phyloP scores from a whole-genome alignment of 2,113 vertebrate species.

The Tenebrosternarchus preto region DNA sequence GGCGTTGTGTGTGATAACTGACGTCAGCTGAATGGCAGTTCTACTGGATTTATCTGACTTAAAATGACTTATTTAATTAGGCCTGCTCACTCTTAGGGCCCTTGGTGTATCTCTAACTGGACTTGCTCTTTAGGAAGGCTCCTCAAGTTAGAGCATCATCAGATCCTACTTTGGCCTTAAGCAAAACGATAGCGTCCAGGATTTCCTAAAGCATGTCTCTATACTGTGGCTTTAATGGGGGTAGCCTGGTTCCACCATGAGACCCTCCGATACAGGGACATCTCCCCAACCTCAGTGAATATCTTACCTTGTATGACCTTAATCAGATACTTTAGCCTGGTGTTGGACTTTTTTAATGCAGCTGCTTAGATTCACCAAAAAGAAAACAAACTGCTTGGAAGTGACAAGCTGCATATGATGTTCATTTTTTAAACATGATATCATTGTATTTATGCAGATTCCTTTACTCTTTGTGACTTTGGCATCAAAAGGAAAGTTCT shows the following conservation, averaged over 20 bases:
- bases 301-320: constrained; percentile 40
- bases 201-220: constrained; percentile 63
- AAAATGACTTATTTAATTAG: constrained; percentile 75
- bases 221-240: constrained; percentile 58
- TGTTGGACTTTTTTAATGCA: constrained; percentile 23
- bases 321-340: constrained; percentile 49
- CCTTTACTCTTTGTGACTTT: background rate
- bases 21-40: constrained; percentile 72
- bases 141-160: constrained; percentile 54
- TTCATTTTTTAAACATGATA: constrained; percentile 30
- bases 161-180: constrained; percentile 56
- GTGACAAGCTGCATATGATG: constrained; percentile 31
- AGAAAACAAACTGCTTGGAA: constrained; percentile 39
- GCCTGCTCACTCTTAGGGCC: constrained; percentile 63
- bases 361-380: no score
- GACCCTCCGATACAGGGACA: constrained; percentile 59
- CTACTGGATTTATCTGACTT: constrained; percentile 71
- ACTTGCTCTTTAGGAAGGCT: constrained; percentile 15
- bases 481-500: background rate
- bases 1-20: constrained; percentile 69
- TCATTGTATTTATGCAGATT: constrained; percentile 8
- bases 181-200: constrained; percentile 57
- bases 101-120: constrained; percentile 62
- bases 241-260: constrained; percentile 57
- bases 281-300: constrained; percentile 55